Base-by-base conservation (phyloP, 2,888 invertebrate species). In the Griposia aprilina region DNA sequence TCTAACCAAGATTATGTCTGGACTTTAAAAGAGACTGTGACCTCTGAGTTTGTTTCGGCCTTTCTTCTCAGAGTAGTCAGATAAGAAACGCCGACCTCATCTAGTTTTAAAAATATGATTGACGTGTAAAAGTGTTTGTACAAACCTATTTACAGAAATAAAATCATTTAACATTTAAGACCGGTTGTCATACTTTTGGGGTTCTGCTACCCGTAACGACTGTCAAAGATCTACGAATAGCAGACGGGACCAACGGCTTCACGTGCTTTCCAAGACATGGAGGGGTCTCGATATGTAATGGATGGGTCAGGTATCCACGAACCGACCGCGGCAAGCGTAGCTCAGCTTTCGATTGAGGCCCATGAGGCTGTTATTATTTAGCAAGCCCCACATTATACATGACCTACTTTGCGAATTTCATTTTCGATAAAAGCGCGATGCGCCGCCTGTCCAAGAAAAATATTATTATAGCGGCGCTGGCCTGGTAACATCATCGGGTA, bases 351-450 rank as follows among this genome's bases (percentile, higher is more conserved):
- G 41, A 41, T n/a, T 5, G 41, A 15, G n/a, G n/a, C n/a, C 10
- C 10, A 45, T 45, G 45, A 0, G 45, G 45, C 45, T n/a, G 17
- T 17, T 45, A 7, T 45, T 66, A 26, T 26, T 11, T 48, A 50
- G 13, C 7, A 2, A 59, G 59, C 59, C 26, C n/a, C n/a, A 13
- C 26, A 59, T 17, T n/a, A 7, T 74, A 55, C 57, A 59, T 45
- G 50, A 41, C 52, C 60, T 55, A 72, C 20, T 80, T 76, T 63
- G 41, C 41, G 72, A 82, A 79, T 82, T 75, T 78, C 7, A 75
- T 73, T 76, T 73, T 75, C 78, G 72, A 83, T 83, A 71, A 81
- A 86, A 78, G 66, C 76, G 26, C 71, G n/a, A 67, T 74, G 62
- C 57, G 65, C 13, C 52, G 60, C 36, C 52, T 63, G 76, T 78